Evolutionary conservation across 1,140 invertebrate species (phyloP).

Genomic region (Scaptomyza montana): DNA sequence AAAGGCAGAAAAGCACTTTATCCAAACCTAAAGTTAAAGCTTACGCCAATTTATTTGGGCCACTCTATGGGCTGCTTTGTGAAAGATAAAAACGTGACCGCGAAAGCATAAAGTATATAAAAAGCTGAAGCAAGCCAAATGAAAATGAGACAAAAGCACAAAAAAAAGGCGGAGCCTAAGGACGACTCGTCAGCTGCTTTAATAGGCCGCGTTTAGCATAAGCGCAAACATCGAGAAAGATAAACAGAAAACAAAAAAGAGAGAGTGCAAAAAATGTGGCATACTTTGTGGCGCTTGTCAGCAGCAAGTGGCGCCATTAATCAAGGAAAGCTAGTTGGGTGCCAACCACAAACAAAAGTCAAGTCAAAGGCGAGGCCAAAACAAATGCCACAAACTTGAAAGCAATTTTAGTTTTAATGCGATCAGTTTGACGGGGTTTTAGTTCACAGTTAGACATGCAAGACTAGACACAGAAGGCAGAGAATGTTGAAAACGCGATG

Average conservation of each 20-base stretch:
- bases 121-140: slow-evolving; percentile 39
- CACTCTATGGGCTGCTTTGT: slow-evolving; percentile 35
- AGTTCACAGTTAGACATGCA: not conserved
- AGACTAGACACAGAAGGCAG: too few species aligned
- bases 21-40: slow-evolving; percentile 35
- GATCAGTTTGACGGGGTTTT: slow-evolving; percentile 35
- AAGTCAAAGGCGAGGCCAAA: slow-evolving; percentile 52
- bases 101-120: slow-evolving; percentile 55
- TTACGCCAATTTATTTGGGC: slow-evolving; percentile 38
- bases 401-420: slow-evolving; percentile 73
- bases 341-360: slow-evolving; percentile 45
- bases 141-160: slow-evolving; percentile 22
- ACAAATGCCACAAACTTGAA: slow-evolving; percentile 43
- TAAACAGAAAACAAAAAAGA: not conserved
- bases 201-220: slow-evolving; percentile 40
- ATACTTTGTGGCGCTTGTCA: slow-evolving; percentile 57
- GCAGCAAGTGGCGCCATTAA: slow-evolving; percentile 74
- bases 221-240: slow-evolving; percentile 4
- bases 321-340: slow-evolving; percentile 44
- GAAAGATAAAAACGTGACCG: slow-evolving; percentile 77
- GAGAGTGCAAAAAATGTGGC: slow-evolving; percentile 41
- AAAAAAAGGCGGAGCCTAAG: too few species aligned
- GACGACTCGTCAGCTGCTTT: slow-evolving; percentile 34
- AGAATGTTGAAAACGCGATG: slow-evolving; percentile 55
- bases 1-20: slow-evolving; percentile 19